Base-by-base conservation (phyloP, 1,140 invertebrate genomes). In the Tenebrio molitor region DNA sequence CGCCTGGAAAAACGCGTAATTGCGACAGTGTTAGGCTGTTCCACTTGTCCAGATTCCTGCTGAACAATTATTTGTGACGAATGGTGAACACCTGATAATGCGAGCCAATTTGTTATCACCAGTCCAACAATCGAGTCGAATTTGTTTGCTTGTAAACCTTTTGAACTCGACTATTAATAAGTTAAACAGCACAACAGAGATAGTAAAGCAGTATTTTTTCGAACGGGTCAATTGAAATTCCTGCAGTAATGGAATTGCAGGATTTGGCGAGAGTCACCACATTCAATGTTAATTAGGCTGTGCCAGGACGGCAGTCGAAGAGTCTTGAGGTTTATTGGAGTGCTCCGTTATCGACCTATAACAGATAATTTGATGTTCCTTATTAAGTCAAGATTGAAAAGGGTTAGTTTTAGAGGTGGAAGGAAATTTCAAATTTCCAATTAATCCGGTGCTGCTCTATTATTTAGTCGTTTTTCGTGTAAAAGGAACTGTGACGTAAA, bases 291-390 rank as follows among this genome's bases (percentile, higher is more conserved):
- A 58, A 25, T 58, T 29, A 58, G 21, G 14, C 17, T 53, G 5
- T 29, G 23, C 0, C 25, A 50, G 44, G 16, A 50, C 29, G 7
- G 36, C 12, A 14, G 1, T 34, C n/a, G 12, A 25, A 58, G 21
- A 58, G 23, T 58, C 50, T 50, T 53, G 46, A 53, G 19, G 16
- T 53, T 21, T 53, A 53, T 53, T 53, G 46, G 21, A 53, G 46
- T 21, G 19, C 36, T 53, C 46, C 17, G 17, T 53, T 25, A 53
- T 53, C 46, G 46, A 53, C 12, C 46, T 10, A 53, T 53, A 23
- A 23, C 17, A n/a, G 46, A 53, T 53, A 39, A 39, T 39, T 7
- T 39, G 5, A 12, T 39, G n/a, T 39, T 39, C 12, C n/a, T 7
- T 53, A 23, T 53, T 25, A 23, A 53, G n/a, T 12, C 16, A 53